Conservation (phyloP, 2,888 invertebrate species). For the Watsonalla cultraria region DNA sequence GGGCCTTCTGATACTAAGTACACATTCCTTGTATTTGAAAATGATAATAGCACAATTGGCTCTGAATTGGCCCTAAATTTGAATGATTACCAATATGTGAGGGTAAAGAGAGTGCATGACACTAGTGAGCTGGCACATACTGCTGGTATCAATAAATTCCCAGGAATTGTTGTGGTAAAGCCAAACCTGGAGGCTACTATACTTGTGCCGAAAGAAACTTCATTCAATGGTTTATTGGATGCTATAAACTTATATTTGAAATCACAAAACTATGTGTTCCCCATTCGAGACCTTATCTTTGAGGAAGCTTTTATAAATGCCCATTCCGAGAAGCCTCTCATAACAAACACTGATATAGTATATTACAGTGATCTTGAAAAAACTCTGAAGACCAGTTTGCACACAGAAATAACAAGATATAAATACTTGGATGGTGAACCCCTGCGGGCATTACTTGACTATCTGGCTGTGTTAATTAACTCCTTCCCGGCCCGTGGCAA, state of each 20-base stretch:
- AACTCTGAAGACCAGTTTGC: constrained; percentile 88
- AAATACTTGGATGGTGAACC: constrained; percentile 84
- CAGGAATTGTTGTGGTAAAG: constrained; percentile 74
- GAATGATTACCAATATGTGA: constrained; percentile 74
- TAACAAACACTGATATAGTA: constrained; percentile 75
- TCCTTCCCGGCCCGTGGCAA: constrained; percentile 89
- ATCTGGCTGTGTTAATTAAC: constrained; percentile 83
- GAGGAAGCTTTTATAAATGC: constrained; percentile 30
- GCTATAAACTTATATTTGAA: constrained; percentile 76
- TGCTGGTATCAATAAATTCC: constrained; percentile 69
- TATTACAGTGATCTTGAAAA: constrained; percentile 94
- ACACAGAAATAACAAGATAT: constrained; percentile 88
- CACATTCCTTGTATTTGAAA: constrained; percentile 83
- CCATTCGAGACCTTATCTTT: constrained; percentile 35
- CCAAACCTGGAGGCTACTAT: constrained; percentile 50
- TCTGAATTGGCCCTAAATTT: constrained; percentile 84
- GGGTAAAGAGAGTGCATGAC: constrained; percentile 78
- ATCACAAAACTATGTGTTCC: constrained; percentile 64
- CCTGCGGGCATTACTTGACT: constrained; percentile 85
- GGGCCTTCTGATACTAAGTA: constrained; percentile 70
- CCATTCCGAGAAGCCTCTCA: constrained; percentile 24
- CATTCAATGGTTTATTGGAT: constrained; percentile 61
- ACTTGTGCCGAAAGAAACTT: constrained; percentile 58
- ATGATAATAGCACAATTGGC: constrained; percentile 79
- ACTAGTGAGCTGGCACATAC: constrained; percentile 72